Evolutionary conservation across 37 sponge, comb jelly and placozoan genomes (phyloP), one percentile per base, ranked within the genome.

Genomic region (Agelas oroides): DNA sequence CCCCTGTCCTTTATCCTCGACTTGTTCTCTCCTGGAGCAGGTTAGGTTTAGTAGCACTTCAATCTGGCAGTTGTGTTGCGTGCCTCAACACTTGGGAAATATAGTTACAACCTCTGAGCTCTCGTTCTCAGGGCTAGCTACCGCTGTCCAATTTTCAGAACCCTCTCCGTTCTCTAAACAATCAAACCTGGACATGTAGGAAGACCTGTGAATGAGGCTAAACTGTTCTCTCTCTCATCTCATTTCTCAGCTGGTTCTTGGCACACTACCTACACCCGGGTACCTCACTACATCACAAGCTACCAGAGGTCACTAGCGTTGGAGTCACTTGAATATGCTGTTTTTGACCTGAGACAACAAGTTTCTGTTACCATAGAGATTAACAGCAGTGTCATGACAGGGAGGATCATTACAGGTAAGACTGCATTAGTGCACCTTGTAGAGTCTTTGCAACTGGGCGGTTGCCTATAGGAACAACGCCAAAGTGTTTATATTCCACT

Each of bases 181-280:
- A n/a, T n/a, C n/a, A n/a, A n/a, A n/a, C n/a, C n/a, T n/a, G n/a
- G n/a, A n/a, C n/a, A n/a, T n/a, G n/a, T n/a, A n/a, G n/a, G n/a
- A n/a, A n/a, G n/a, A n/a, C n/a, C n/a, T n/a, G n/a, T n/a, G n/a
- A n/a, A n/a, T n/a, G n/a, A n/a, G n/a, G n/a, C n/a, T n/a, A n/a
- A n/a, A n/a, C n/a, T n/a, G n/a, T n/a, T n/a, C n/a, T n/a, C n/a
- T n/a, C n/a, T n/a, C n/a, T n/a, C n/a, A n/a, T n/a, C n/a, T n/a
- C n/a, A n/a, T n/a, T n/a, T 46, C 78, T 33, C 66, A 87, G 95
- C 91, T 28, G 95, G 95, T 1, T 81, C 56, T 0, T 87, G 88
- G 90, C 80, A 87, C 78, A 94, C 95, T 12, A 90, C 95, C 6
- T 94, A 94, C 85, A 87, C 91, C 1, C 70, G 75, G 20, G 88